Conservation (phyloP, 2,113 vertebrate genomes). For the Leucopsar rothschildi region DNA sequence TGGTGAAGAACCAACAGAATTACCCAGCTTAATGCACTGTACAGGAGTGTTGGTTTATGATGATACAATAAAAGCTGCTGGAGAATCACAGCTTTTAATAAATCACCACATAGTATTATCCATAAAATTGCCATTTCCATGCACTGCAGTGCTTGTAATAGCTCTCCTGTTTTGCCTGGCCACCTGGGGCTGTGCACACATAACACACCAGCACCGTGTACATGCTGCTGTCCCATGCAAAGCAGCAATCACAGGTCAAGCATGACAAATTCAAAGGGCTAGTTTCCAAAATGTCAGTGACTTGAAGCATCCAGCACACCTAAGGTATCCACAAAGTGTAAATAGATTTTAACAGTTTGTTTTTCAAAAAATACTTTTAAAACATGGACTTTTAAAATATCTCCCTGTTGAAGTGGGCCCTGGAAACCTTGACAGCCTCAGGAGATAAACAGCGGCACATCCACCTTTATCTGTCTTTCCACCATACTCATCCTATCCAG, state of each 20-base stretch:
- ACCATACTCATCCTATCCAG: background rate
- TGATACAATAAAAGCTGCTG: conserved; percentile 42
- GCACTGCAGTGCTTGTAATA: background rate
- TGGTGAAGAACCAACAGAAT: background rate
- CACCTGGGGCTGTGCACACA: background rate
- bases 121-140: conserved; percentile 32
- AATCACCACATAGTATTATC: conserved; percentile 43
- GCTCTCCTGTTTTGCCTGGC: background rate
- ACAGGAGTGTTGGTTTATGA: conserved; percentile 36
- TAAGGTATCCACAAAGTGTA: background rate
- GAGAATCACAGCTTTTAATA: conserved; percentile 57
- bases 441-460: background rate
- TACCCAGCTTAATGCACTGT: conserved; percentile 41
- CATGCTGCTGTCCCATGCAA: fast-evolving
- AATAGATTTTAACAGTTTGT: background rate
- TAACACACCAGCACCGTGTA: fast-evolving
- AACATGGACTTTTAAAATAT: background rate
- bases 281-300: background rate
- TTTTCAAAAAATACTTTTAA: background rate
- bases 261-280: background rate
- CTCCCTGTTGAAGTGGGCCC: background rate
- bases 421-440: background rate
- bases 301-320: background rate
- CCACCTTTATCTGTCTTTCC: background rate
- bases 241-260: background rate